Conservation (phyloP, 2,113 vertebrate species). For the Hyaena hyaena region DNA sequence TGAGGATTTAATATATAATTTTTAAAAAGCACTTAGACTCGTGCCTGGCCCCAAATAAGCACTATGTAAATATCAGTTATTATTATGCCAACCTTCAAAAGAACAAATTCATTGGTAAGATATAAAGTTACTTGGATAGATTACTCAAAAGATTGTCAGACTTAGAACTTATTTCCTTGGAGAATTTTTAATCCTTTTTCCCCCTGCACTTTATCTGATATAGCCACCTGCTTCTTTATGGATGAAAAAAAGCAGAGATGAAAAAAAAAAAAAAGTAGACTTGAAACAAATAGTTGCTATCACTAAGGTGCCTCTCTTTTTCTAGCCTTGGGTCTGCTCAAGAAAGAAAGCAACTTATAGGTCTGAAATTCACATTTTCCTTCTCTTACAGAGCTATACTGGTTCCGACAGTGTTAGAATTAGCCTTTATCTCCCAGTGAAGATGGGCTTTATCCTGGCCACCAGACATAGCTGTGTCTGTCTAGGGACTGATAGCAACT, state of each 20-base stretch:
- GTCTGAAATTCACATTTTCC: not conserved
- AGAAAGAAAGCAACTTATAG: not conserved
- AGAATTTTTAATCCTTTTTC: constrained; percentile 33
- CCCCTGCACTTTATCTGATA: not conserved
- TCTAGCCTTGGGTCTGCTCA: not conserved
- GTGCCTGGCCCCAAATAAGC: not conserved
- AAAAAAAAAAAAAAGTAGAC: not conserved
- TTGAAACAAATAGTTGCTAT: not conserved
- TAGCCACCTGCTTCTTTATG: not conserved
- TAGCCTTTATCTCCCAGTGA: not conserved
- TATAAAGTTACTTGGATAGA: not conserved
- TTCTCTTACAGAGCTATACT: not conserved
- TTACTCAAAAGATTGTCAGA: constrained; percentile 21
- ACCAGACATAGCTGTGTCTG: constrained; percentile 65
- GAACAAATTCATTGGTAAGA: not conserved
- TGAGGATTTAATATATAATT: not conserved
- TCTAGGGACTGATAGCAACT: constrained; percentile 31
- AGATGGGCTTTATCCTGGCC: constrained; percentile 27
- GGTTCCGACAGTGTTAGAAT: constrained; percentile 37
- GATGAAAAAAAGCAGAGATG: not conserved
- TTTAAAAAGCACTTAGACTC: not conserved
- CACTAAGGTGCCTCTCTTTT: not conserved
- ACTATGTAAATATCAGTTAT: not conserved
- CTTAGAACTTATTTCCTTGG: constrained; percentile 18
- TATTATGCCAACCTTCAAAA: constrained; percentile 6